These are phyloP conservation scores for Tinea trinotella DNA, from an alignment of 2,888 invertebrate genomes.

Conservation along the genomic window DNA sequence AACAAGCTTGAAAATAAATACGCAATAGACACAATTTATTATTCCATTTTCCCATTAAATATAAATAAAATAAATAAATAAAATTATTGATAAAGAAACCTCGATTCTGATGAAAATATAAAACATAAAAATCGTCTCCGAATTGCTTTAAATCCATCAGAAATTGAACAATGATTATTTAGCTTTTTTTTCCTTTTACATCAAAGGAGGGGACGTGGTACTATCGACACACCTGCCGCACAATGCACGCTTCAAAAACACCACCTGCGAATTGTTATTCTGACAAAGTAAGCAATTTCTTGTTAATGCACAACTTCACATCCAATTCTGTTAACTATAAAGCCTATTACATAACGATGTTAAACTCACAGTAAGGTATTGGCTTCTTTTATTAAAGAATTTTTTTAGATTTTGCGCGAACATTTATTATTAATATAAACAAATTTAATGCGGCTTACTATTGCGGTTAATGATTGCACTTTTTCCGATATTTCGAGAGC, in stretches of 20 bases:
- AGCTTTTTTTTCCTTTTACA: neutral
- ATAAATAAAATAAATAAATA: too few relatives aligned
- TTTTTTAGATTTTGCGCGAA: too few relatives aligned
- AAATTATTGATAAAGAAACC: too few relatives aligned
- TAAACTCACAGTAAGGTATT: neutral
- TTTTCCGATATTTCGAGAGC: too few relatives aligned
- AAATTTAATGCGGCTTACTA: too few relatives aligned
- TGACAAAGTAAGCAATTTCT: slow-evolving; percentile 1
- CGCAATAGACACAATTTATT: too few relatives aligned
- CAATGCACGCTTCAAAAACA: slow-evolving; percentile 8
- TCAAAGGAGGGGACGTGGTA: neutral
- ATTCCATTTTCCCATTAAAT: too few relatives aligned
- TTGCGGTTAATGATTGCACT: too few relatives aligned
- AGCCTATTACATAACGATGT: neutral
- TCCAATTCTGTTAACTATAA: neutral
- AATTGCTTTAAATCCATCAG: slow-evolving; percentile 7
- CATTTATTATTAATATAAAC: too few relatives aligned
- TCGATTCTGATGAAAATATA: too few relatives aligned
- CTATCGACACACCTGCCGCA: slow-evolving; percentile 13
- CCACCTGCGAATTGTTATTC: slow-evolving; percentile 13
- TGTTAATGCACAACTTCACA: neutral
- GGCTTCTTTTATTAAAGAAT: too few relatives aligned
- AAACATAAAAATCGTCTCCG: neutral
- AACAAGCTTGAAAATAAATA: too few relatives aligned
- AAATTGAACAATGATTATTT: slow-evolving; percentile 4